A percentile compares a stretch with the other conserved stretches of the same genome.
Conservation (phyloP, 2,888 invertebrate genomes). For the Drosophila limbata region DNA sequence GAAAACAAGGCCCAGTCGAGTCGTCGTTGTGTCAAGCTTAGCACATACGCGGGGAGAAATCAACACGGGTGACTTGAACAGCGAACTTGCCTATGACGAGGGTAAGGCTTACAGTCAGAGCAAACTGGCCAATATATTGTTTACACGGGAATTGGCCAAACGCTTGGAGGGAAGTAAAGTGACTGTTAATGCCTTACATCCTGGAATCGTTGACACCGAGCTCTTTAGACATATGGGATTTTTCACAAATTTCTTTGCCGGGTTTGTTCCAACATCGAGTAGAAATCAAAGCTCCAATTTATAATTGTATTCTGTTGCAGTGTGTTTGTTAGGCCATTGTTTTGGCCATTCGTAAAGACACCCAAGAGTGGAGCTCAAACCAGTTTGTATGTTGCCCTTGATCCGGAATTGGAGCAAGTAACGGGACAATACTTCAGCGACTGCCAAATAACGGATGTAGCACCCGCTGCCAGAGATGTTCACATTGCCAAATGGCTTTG, state of each 20-base stretch:
- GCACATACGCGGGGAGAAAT: conserved; percentile 86
- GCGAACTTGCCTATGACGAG: conserved; percentile 87
- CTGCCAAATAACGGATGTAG: conserved; percentile 87
- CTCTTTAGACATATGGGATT: conserved; percentile 81
- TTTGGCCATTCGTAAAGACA: conserved; percentile 83
- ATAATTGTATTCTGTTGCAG: conserved; percentile 24
- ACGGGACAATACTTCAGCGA: conserved; percentile 86
- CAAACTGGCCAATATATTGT: conserved; percentile 92
- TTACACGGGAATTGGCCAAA: conserved; percentile 89
- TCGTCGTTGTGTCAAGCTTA: conserved; percentile 88
- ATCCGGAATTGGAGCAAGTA: conserved; percentile 82
- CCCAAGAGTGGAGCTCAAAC: conserved; percentile 84
- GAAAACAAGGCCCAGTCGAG: conserved; percentile 87
- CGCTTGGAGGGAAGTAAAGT: conserved; percentile 89
- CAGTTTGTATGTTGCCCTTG: conserved; percentile 82
- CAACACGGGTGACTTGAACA: conserved; percentile 89
- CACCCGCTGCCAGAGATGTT: conserved; percentile 86
- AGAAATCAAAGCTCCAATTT: neutral
- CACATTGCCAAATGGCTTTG: conserved; percentile 88
- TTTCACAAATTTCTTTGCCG: conserved; percentile 16
- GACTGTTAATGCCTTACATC: conserved; percentile 94
- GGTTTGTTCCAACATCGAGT: neutral
- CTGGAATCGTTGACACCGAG: conserved; percentile 93
- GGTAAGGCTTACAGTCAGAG: conserved; percentile 90
- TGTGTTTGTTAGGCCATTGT: conserved; percentile 66